phyloP scores from a whole-genome alignment of 2,113 vertebrate genomes.

The Osmerus eperlanus region DNA sequence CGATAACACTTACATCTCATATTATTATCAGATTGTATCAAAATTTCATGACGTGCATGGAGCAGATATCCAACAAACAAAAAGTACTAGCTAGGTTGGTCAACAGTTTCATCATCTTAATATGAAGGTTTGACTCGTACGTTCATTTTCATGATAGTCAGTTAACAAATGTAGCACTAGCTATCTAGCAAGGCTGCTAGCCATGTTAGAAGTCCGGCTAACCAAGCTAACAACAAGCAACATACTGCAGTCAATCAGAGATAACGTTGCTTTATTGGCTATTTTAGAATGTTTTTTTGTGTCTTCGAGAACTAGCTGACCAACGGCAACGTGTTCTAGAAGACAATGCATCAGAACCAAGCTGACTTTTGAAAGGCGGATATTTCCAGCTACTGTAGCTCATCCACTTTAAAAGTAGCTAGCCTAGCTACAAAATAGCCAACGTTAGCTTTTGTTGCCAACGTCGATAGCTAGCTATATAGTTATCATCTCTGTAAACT shows the following conservation, averaged over 20 bases:
- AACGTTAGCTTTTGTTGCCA: too few species aligned
- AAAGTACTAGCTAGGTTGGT: too few species aligned
- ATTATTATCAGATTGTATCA: too few species aligned
- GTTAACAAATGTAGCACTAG: not conserved
- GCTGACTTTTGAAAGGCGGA: conserved; percentile 33
- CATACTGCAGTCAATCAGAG: too few species aligned
- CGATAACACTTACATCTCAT: too few species aligned
- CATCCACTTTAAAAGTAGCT: not conserved
- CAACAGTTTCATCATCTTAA: conserved; percentile 29
- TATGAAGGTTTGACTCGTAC: conserved; percentile 68
- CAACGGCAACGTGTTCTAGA: conserved; percentile 27
- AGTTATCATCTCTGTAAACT: too few species aligned
- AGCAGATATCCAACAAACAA: too few species aligned
- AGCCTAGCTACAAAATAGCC: not conserved
- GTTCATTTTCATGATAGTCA: not conserved
- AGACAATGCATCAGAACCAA: conserved; percentile 25
- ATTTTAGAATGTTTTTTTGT: conserved; percentile 9
- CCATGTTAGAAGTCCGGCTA: conserved; percentile 7
- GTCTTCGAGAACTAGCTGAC: too few species aligned
- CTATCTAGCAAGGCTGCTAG: not conserved
- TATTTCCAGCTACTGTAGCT: not conserved
- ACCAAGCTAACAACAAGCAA: not conserved
- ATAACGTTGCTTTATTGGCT: not conserved
- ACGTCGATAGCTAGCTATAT: too few species aligned
- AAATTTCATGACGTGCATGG: too few species aligned